Percentiles rank a stretch among this genome's conserved stretches.
Evolutionary conservation across 2,888 invertebrate genomes (phyloP).

Genomic region (Diarsia brunnea): DNA sequence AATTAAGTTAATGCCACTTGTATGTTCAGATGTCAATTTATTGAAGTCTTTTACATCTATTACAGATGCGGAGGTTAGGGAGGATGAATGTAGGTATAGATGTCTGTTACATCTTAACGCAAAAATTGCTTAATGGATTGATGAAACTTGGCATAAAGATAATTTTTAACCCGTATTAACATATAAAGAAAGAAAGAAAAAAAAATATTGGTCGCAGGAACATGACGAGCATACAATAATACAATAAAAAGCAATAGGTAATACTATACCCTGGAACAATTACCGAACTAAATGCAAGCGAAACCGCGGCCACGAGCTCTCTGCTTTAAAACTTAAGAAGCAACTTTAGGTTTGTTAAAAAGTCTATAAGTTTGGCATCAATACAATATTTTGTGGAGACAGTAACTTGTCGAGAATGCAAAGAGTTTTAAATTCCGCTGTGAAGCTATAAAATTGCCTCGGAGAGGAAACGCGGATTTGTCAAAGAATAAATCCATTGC

Average conservation of each 20-base stretch:
- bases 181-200: no score
- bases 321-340: neutral
- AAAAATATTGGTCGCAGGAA: no score
- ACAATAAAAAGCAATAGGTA: no score
- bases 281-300: neutral
- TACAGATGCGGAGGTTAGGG: no score
- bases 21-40: no score
- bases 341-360: neutral
- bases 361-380: slow-evolving; percentile 15
- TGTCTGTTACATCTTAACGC: no score
- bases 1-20: no score
- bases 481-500: slow-evolving; percentile 44
- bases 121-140: no score
- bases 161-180: neutral
- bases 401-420: slow-evolving; percentile 22
- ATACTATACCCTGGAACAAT: neutral
- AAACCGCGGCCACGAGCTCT: neutral
- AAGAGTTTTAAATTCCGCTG: slow-evolving; percentile 45
- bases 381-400: slow-evolving; percentile 9
- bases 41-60: no score
- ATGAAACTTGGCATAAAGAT: no score
- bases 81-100: no score
- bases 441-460: slow-evolving; percentile 26
- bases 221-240: no score
- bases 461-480: slow-evolving; percentile 29